These are phyloP conservation scores for Carollia perspicillata DNA, from an alignment of 2,113 vertebrate species.

Conservation along the genomic window DNA sequence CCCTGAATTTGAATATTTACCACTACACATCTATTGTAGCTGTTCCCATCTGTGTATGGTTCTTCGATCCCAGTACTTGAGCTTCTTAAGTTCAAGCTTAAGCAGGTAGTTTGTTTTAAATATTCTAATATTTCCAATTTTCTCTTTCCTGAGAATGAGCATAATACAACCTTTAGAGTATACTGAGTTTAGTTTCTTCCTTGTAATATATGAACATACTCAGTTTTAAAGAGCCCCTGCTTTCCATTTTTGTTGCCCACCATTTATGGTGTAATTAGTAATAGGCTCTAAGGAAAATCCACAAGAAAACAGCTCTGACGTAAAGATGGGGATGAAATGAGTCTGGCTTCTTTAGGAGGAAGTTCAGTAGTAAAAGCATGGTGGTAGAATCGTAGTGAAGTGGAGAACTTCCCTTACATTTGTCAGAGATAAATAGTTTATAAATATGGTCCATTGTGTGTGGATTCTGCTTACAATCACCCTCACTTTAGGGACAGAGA, in stretches of 20 bases:
- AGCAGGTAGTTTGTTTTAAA: not conserved
- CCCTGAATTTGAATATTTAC: not conserved
- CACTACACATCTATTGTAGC: not conserved
- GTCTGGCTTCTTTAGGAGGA: not conserved
- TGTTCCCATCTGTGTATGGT: not conserved
- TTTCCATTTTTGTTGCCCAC: not conserved
- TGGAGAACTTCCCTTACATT: not conserved
- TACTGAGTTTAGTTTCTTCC: not conserved
- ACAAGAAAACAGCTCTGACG: not conserved
- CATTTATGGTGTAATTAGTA: not conserved
- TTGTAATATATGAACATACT: not conserved
- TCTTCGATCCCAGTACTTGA: not conserved
- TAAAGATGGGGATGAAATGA: not conserved
- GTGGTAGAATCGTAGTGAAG: not conserved
- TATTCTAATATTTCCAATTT: not conserved
- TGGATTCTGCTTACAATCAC: not conserved
- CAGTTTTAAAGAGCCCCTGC: not conserved
- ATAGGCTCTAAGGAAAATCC: not conserved
- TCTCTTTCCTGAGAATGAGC: not conserved
- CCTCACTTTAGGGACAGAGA: not conserved
- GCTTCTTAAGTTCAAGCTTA: not conserved
- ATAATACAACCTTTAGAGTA: not conserved
- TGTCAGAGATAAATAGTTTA: not conserved
- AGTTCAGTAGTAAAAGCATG: not conserved
- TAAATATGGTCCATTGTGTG: not conserved